phyloP scores from a whole-genome alignment of 2,113 vertebrate species.

The Crypturellus undulatus region DNA sequence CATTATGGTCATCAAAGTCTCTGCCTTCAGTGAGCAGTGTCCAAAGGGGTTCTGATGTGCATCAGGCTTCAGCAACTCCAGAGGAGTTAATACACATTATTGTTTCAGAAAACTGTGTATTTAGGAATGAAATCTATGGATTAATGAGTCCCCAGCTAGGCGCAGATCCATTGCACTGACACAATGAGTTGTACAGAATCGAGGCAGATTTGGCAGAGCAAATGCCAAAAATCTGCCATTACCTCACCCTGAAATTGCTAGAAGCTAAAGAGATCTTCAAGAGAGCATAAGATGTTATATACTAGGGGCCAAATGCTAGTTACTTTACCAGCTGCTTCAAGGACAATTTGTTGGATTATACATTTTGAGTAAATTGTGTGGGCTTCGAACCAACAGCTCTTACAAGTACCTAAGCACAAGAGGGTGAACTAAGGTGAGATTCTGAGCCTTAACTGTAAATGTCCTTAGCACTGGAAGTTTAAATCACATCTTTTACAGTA shows the following conservation, averaged over 20 bases:
- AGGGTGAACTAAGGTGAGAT: slow-evolving; percentile 13
- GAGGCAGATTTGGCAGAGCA: not conserved
- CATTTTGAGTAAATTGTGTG: not conserved
- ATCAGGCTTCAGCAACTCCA: not conserved
- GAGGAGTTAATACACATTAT: slow-evolving; percentile 3
- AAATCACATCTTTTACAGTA: not conserved
- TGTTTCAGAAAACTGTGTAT: slow-evolving; percentile 41
- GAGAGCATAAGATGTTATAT: not conserved
- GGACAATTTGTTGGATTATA: not conserved
- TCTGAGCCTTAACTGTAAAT: not conserved
- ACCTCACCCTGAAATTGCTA: slow-evolving; percentile 6
- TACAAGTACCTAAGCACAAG: fast-evolving
- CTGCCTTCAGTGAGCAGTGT: not conserved
- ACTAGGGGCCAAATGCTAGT: not conserved
- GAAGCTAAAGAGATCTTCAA: not conserved
- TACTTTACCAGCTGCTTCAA: not conserved
- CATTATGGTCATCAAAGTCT: not conserved
- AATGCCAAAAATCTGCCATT: slow-evolving; percentile 56
- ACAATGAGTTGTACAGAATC: not conserved
- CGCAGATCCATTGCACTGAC: not conserved
- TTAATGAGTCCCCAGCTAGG: slow-evolving; percentile 40
- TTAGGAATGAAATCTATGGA: slow-evolving; percentile 20
- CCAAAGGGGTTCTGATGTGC: slow-evolving; percentile 31
- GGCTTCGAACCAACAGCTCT: not conserved
- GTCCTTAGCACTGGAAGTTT: not conserved